Percentiles rank a stretch among this genome's conserved stretches.
Evolutionary conservation across 2,113 vertebrate genomes (phyloP).

Genomic region (Phalacrocorax carbo): DNA sequence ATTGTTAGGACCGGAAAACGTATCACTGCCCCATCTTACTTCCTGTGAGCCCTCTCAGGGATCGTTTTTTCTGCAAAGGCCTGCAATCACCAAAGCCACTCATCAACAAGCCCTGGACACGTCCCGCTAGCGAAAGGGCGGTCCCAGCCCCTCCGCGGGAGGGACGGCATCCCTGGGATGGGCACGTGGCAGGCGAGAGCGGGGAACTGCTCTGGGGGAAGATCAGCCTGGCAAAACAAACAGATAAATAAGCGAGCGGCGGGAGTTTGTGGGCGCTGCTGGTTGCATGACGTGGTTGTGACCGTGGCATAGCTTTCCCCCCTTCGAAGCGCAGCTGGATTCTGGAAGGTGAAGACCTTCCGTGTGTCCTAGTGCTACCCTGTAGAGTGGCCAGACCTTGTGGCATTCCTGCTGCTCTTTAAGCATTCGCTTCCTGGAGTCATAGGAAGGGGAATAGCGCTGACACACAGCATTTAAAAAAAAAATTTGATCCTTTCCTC

Average conservation of each 20-base stretch:
- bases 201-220: not conserved
- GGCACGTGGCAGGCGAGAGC: accelerated
- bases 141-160: not conserved
- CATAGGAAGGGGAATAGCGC: not conserved
- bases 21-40: not conserved
- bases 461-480: not conserved
- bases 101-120: not conserved
- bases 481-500: not conserved
- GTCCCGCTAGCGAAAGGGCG: accelerated
- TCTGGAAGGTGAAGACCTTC: not conserved
- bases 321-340: not conserved
- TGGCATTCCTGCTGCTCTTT: not conserved
- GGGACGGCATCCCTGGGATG: too few relatives aligned
- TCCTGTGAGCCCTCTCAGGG: not conserved
- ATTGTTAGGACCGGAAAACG: not conserved
- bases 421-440: not conserved
- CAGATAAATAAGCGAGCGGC: accelerated
- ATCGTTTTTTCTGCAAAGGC: not conserved
- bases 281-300: accelerated
- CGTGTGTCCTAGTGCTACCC: not conserved
- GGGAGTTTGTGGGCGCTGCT: not conserved
- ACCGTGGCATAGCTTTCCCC: accelerated
- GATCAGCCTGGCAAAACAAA: not conserved
- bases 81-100: not conserved
- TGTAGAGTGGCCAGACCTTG: not conserved